Base-by-base conservation (phyloP, 2,113 vertebrate species). In the Natator depressus region DNA sequence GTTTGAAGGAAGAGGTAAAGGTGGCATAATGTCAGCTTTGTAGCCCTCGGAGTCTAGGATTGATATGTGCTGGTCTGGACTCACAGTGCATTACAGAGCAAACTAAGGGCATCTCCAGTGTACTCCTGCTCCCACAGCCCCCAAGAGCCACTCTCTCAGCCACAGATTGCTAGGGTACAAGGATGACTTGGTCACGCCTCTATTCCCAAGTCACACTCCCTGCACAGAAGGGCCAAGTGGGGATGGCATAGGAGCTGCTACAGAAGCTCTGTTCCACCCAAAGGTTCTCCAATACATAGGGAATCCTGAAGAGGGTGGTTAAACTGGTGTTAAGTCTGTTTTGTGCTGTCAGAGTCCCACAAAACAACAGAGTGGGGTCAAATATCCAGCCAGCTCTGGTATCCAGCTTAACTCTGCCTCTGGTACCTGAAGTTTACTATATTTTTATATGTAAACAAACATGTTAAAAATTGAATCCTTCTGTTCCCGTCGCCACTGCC, bases 381-480 rank as follows among this genome's bases (percentile, higher is more conserved):
- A 55, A 82, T 92, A 89, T 65, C 14, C 38, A 86, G 86, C 80
- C 31, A n/a, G 16, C 27, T 93, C 50, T 87, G 29, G 54, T 65
- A 7, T 84, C 72, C 72, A 42, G 24, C 62, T 62, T 31, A 31
- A 62, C 31, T 62, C 7, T 65, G 62, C 31, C 65, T 69, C 31
- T n/a, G 35, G 8, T 19, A 20, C 65, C 65, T n/a, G 35, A n/a
- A n/a, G 3, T n/a, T 69, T n/a, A n/a, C 17, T 38, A 20, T 69
- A 76, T 76, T 76, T 46, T 46, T 24, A 25, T 14, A 76, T 85
- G 59, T 89, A 93, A 89, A 88, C 87, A 87, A 93, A 89, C 4
- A 65, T 55, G 38, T 91, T 94, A 91, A 19, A 95, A 90, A 38
- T 62, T 53, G n/a, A 85, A 90, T 13, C 35, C 10, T 96, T 93